Conservation (phyloP, 2,113 vertebrate genomes). For the Aphyosemion australe region DNA sequence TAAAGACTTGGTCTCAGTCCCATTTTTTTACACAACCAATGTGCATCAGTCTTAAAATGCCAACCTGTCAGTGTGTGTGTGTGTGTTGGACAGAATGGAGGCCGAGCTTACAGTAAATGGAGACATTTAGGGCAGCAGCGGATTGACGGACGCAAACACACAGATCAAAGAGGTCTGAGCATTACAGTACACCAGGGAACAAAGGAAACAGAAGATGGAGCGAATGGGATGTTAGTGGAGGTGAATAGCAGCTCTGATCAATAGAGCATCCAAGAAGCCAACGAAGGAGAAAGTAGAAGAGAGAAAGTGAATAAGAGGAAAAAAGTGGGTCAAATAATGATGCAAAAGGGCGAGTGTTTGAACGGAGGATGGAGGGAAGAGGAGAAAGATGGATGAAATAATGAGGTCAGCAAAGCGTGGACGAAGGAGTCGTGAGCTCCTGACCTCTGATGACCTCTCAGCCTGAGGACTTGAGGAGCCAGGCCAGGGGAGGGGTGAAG, state of each 20-base stretch:
- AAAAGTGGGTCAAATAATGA: conserved; percentile 71
- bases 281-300: conserved; percentile 28
- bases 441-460: conserved; percentile 59
- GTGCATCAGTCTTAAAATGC: not conserved
- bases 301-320: conserved; percentile 14
- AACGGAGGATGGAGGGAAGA: conserved; percentile 12
- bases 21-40: not conserved
- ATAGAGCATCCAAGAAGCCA: conserved; percentile 66
- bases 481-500: conserved; percentile 6
- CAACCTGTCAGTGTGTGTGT: conserved; percentile 9
- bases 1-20: conserved; percentile 15
- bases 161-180: conserved; percentile 69
- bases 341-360: conserved; percentile 27
- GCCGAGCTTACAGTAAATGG: conserved; percentile 73
- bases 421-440: conserved; percentile 36
- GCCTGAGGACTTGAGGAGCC: conserved; percentile 22
- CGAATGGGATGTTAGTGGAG: conserved; percentile 58
- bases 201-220: conserved; percentile 44
- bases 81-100: conserved; percentile 9
- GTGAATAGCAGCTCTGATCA: conserved; percentile 77
- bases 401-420: conserved; percentile 23
- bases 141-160: conserved; percentile 70
- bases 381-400: conserved; percentile 20
- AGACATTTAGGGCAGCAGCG: conserved; percentile 71
- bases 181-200: conserved; percentile 71